These are phyloP conservation scores for Melanotaenia nigrans DNA, from an alignment of 2,797 vertebrate species.

Conservation along the genomic window DNA sequence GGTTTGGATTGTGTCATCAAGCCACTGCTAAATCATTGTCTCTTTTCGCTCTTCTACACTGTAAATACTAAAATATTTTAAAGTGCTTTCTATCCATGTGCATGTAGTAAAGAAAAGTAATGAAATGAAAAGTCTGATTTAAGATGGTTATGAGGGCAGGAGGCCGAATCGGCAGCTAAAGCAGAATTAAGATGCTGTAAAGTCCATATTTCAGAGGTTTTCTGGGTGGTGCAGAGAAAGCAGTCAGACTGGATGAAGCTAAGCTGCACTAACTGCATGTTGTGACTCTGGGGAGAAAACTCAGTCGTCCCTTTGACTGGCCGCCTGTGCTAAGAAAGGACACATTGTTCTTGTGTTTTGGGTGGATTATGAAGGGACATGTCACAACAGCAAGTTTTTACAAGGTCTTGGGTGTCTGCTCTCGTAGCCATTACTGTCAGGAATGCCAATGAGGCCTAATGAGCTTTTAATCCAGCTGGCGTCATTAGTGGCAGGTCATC, in stretches of 20 bases:
- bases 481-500: slow-evolving; percentile 76
- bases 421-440: slow-evolving; percentile 78
- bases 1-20: too few species aligned
- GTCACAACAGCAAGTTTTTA: slow-evolving; percentile 85
- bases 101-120: too few species aligned
- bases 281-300: slow-evolving; percentile 65
- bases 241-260: slow-evolving; percentile 56
- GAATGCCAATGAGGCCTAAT: slow-evolving; percentile 84
- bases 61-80: too few species aligned
- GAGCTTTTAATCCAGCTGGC: slow-evolving; percentile 75
- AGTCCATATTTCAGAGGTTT: too few species aligned
- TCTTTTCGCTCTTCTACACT: too few species aligned
- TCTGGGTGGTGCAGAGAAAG: slow-evolving; percentile 16
- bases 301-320: slow-evolving; percentile 56
- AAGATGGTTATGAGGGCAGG: too few species aligned
- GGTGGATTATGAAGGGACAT: slow-evolving; percentile 77
- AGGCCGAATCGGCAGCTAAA: too few species aligned
- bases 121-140: too few species aligned
- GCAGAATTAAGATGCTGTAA: too few species aligned
- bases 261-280: slow-evolving; percentile 68
- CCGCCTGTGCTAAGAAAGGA: slow-evolving; percentile 49
- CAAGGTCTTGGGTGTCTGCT: slow-evolving; percentile 78
- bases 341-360: slow-evolving; percentile 73
- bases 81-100: too few species aligned
- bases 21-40: too few species aligned